phyloP scores from a whole-genome alignment of 2,797 vertebrate genomes.

The Furcifer pardalis region DNA sequence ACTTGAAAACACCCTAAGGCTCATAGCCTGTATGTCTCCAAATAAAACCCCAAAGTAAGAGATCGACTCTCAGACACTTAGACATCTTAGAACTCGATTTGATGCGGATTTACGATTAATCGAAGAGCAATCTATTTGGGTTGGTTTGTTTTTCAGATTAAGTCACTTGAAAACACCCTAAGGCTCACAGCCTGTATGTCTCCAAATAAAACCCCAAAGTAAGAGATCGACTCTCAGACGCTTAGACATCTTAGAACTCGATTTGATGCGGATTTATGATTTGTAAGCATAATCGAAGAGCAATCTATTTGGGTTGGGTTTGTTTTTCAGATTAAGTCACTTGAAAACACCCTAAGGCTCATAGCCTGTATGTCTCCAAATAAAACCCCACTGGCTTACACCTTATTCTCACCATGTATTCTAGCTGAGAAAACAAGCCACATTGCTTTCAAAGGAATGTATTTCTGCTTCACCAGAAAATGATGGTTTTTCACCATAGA shows the following conservation, averaged over 20 bases:
- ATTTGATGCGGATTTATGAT: background rate
- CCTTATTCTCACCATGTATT: background rate
- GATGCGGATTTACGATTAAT: background rate
- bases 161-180: background rate
- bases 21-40: too few relatives aligned
- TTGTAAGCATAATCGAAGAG: too few relatives aligned
- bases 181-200: too few relatives aligned
- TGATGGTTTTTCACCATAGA: too few relatives aligned
- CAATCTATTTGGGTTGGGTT: too few relatives aligned
- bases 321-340: background rate
- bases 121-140: background rate
- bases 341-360: background rate
- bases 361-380: background rate
- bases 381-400: too few relatives aligned
- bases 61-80: background rate
- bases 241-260: background rate
- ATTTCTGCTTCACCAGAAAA: background rate
- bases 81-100: too few relatives aligned
- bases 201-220: background rate
- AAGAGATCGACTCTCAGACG: background rate
- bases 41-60: background rate
- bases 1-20: too few relatives aligned
- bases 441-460: background rate
- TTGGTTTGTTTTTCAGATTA: background rate
- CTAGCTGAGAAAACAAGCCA: background rate